phyloP scores from a whole-genome alignment of 1,140 invertebrate genomes.

The Campoletis sonorensis region DNA sequence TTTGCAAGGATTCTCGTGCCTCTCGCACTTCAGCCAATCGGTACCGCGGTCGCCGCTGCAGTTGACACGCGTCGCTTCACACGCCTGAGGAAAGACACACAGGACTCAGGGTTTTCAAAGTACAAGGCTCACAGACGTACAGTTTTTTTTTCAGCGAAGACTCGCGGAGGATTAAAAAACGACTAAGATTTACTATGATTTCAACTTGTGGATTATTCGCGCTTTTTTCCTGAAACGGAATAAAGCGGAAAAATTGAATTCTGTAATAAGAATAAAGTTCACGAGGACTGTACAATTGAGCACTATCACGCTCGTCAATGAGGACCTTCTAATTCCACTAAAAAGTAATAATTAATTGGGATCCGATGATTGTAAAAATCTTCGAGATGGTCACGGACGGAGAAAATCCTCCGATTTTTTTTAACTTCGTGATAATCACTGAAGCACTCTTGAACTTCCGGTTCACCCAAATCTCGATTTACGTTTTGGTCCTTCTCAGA shows the following conservation, averaged over 20 bases:
- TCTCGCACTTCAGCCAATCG: neutral
- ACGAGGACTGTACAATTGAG: neutral
- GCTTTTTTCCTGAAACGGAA: neutral
- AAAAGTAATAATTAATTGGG: slow-evolving; percentile 6
- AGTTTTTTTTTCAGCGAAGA: neutral
- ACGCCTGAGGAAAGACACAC: slow-evolving; percentile 65
- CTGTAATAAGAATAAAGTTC: neutral
- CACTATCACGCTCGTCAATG: neutral
- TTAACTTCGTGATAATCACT: neutral
- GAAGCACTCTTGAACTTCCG: neutral
- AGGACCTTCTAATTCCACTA: neutral
- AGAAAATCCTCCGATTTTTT: neutral
- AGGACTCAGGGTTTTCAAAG: slow-evolving; percentile 51
- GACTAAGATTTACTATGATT: neutral
- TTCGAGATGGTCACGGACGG: neutral
- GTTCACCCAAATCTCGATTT: too few species aligned
- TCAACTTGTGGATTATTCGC: neutral
- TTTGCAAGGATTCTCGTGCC: slow-evolving; percentile 38
- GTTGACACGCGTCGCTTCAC: slow-evolving; percentile 16
- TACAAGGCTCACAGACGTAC: neutral
- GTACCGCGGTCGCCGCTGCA: slow-evolving; percentile 13
- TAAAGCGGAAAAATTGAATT: neutral
- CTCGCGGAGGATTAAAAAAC: neutral
- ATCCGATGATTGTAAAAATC: neutral
- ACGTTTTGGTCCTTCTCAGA: too few species aligned